These are phyloP conservation scores for Chrysotoxum bicinctum DNA, from an alignment of 2,888 invertebrate species.

Conservation along the genomic window DNA sequence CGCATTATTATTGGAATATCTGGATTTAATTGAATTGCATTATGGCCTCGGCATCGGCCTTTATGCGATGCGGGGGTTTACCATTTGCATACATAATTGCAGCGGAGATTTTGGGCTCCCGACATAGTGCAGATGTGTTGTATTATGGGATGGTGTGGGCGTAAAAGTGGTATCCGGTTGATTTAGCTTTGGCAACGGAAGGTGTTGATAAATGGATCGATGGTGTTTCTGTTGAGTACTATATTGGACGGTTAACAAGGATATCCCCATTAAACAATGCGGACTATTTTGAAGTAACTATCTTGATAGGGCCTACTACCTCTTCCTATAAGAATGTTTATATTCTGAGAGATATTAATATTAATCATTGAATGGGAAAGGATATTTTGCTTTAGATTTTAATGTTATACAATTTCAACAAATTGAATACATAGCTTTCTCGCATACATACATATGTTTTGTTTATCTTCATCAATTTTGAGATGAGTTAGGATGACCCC, in stretches of 20 bases:
- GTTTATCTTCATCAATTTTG: neutral
- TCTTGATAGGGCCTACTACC: neutral
- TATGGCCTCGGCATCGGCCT: constrained; percentile 29
- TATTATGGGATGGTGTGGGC: constrained; percentile 9
- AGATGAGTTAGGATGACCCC: neutral
- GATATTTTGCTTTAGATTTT: constrained; percentile 8
- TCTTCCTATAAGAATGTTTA: neutral
- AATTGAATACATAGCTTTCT: neutral
- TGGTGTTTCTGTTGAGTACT: neutral
- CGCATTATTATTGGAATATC: constrained; percentile 68
- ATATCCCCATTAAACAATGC: neutral
- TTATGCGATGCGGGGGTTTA: constrained; percentile 35
- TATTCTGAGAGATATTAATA: neutral
- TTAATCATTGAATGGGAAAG: neutral
- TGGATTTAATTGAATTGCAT: constrained; percentile 71
- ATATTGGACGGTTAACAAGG: neutral
- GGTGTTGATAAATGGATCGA: constrained; percentile 51
- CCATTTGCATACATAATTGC: constrained; percentile 69
- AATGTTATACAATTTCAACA: neutral
- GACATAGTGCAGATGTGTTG: neutral
- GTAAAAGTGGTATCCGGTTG: constrained; percentile 3
- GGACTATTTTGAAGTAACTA: neutral
- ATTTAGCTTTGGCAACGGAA: constrained; percentile 18
- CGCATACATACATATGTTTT: too few species aligned
- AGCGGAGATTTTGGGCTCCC: constrained; percentile 22